Percentiles rank a stretch among this genome's conserved stretches.
These are phyloP conservation scores for Urocitellus parryii DNA, from an alignment of 2,113 vertebrate species.

Conservation along the genomic window DNA sequence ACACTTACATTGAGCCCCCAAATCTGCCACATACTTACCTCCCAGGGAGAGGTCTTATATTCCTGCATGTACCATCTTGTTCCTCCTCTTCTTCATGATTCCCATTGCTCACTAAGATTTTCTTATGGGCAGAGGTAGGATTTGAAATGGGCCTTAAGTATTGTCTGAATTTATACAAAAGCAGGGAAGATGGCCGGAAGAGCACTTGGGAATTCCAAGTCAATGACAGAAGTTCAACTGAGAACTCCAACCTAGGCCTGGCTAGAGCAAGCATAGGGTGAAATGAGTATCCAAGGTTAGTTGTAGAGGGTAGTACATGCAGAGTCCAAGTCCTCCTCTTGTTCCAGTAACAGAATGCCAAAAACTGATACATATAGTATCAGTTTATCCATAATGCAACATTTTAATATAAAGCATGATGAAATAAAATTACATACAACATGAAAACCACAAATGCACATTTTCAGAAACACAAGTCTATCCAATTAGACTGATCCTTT, in stretches of 20 bases:
- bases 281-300: background rate
- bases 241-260: background rate
- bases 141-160: background rate
- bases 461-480: background rate
- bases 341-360: background rate
- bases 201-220: background rate
- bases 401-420: background rate
- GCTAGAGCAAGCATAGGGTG: background rate
- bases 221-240: background rate
- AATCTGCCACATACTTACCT: background rate
- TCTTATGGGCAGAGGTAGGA: rapidly evolving
- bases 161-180: background rate
- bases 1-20: background rate
- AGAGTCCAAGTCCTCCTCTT: background rate
- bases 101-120: background rate
- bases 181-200: background rate
- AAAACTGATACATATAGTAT: background rate
- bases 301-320: background rate
- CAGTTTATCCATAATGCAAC: background rate
- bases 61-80: rapidly evolving
- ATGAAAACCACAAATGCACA: background rate
- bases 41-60: background rate
- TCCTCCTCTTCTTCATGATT: background rate
- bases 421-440: background rate
- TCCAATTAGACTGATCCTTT: background rate